Evolutionary conservation across 2,888 invertebrate species (phyloP).

Genomic region (Ormyrus pomaceus): DNA sequence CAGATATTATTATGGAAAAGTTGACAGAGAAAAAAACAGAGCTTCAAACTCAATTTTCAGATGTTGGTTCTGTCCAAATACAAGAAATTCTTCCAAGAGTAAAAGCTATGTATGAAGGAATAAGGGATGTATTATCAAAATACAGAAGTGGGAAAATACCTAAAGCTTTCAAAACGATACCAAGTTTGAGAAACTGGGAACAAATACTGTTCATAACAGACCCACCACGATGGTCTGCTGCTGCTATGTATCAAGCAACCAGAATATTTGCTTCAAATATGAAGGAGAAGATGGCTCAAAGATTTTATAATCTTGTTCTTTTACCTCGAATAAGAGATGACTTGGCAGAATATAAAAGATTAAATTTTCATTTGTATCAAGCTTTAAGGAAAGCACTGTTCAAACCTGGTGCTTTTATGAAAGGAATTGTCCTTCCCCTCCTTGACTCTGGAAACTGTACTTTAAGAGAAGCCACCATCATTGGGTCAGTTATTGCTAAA

Average conservation of each 20-base stretch:
- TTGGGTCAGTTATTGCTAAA: constrained; percentile 93
- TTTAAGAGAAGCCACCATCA: constrained; percentile 94
- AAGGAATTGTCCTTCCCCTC: constrained; percentile 87
- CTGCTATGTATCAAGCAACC: constrained; percentile 97
- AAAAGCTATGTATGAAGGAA: constrained; percentile 92
- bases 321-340: constrained; percentile 96
- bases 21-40: constrained; percentile 95
- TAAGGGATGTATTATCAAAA: constrained; percentile 89
- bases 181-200: constrained; percentile 95
- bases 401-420: constrained; percentile 99
- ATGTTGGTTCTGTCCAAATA: constrained; percentile 84
- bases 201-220: constrained; percentile 89
- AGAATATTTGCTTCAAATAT: constrained; percentile 98
- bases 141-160: constrained; percentile 98
- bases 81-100: constrained; percentile 91
- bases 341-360: constrained; percentile 93
- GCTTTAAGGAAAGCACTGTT: constrained; percentile 94
- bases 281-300: constrained; percentile 96
- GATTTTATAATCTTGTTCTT: constrained; percentile 95
- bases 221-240: constrained; percentile 98
- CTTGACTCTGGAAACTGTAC: constrained; percentile 94
- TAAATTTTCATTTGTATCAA: constrained; percentile 98
- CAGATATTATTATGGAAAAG: constrained; percentile 94
- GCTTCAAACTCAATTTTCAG: constrained; percentile 89
- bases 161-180: constrained; percentile 98